Conservation (phyloP, 2,797 vertebrate species). For the Enteromius afrohamiltoni region DNA sequence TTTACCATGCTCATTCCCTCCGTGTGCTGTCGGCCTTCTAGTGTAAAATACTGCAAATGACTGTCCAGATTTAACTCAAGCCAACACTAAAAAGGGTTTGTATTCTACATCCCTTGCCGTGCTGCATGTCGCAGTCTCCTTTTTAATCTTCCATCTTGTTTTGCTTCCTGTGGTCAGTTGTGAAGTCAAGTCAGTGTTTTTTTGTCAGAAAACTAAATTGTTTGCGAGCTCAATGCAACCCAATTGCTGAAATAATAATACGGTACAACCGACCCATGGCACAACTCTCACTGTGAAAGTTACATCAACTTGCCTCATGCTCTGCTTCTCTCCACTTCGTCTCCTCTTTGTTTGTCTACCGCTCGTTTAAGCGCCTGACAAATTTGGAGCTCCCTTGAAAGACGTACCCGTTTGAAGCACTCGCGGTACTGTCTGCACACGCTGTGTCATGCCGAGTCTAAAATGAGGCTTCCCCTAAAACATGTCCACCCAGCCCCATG, state of each 20-base stretch:
- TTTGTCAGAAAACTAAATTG: conserved; percentile 40
- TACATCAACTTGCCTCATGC: conserved; percentile 56
- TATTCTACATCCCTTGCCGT: not conserved
- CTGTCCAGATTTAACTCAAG: conserved; percentile 4
- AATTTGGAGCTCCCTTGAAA: conserved; percentile 59
- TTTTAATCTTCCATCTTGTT: conserved; percentile 6
- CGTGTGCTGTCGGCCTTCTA: not conserved
- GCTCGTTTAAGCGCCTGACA: conserved; percentile 48
- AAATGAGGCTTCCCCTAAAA: conserved; percentile 68
- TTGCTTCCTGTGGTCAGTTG: conserved; percentile 26
- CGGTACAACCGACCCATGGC: conserved; percentile 54
- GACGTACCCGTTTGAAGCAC: conserved; percentile 33
- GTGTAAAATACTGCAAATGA: conserved; percentile 13
- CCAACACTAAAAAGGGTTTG: not conserved
- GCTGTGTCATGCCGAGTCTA: conserved; percentile 56
- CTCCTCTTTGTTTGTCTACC: conserved; percentile 41
- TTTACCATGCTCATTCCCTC: conserved; percentile 50
- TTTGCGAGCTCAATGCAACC: conserved; percentile 48
- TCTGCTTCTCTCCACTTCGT: conserved; percentile 56
- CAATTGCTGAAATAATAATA: conserved; percentile 63
- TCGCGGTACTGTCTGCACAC: conserved; percentile 15
- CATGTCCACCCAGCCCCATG: conserved; percentile 79
- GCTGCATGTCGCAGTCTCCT: not conserved
- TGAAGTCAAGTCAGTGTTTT: conserved; percentile 7
- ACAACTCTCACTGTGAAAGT: conserved; percentile 23